phyloP scores from a whole-genome alignment of 2,888 invertebrate species.

The Nomada goodeniana region DNA sequence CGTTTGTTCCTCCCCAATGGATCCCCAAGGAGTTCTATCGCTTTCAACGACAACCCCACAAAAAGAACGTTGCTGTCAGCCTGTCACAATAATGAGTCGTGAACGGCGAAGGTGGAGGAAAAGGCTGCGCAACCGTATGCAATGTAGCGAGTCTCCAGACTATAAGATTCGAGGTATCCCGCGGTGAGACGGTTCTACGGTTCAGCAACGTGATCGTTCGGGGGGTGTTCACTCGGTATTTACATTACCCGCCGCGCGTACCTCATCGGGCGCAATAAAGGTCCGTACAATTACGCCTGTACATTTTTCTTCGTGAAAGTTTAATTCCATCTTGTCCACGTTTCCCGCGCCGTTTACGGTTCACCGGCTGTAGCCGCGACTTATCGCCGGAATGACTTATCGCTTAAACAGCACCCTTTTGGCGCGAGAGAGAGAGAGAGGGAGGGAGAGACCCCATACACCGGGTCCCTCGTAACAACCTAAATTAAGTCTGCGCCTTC shows the following conservation, averaged over 20 bases:
- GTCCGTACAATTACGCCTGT: conserved; percentile 46
- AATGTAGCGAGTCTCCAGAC: conserved; percentile 1
- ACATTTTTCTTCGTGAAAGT: conserved; percentile 70
- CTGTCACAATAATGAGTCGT: conserved; percentile 27
- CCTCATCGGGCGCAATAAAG: conserved; percentile 42
- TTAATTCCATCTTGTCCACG: conserved; percentile 66
- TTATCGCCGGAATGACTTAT: conserved; percentile 82
- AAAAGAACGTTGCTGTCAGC: background rate
- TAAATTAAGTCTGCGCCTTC: conserved; percentile 76
- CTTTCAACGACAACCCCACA: conserved; percentile 11
- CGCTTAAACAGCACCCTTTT: conserved; percentile 73
- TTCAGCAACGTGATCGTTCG: conserved; percentile 31
- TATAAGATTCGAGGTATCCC: conserved; percentile 32
- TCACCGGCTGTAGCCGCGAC: conserved; percentile 62
- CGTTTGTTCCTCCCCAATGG: conserved; percentile 30
- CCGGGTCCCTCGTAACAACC: conserved; percentile 68
- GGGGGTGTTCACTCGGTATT: conserved; percentile 36
- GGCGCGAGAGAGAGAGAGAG: conserved; percentile 31
- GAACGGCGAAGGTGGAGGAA: conserved; percentile 15
- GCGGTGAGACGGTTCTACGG: conserved; percentile 42
- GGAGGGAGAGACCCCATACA: conserved; percentile 32
- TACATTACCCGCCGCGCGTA: conserved; percentile 53
- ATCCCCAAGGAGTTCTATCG: conserved; percentile 21
- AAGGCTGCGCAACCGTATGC: conserved; percentile 37
- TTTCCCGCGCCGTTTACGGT: conserved; percentile 63